phyloP scores from a whole-genome alignment of 2,888 invertebrate species.

The Drosophila formosana region DNA sequence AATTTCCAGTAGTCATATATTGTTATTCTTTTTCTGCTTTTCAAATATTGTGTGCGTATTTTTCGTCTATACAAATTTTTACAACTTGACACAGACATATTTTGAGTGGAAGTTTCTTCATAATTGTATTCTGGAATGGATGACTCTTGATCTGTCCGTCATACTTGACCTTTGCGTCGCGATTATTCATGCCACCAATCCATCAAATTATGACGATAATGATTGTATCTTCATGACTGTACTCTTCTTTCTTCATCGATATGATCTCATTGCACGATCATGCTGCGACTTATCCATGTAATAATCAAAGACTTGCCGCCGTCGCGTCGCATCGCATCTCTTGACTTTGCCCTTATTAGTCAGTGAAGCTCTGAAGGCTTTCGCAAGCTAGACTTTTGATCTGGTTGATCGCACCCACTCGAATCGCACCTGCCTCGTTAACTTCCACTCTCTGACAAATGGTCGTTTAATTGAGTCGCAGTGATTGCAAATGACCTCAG shows the following conservation, averaged over 20 bases:
- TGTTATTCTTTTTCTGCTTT: not conserved
- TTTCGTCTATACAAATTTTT: not conserved
- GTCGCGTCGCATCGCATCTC: not conserved
- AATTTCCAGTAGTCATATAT: too few species aligned
- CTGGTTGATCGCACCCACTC: slow-evolving; percentile 27
- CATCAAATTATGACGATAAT: slow-evolving; percentile 39
- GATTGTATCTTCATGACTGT: slow-evolving; percentile 30
- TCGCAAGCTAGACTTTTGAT: slow-evolving; percentile 15
- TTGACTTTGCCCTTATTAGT: slow-evolving; percentile 51
- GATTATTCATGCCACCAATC: slow-evolving; percentile 35
- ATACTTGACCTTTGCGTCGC: slow-evolving; percentile 19
- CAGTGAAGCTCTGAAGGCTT: slow-evolving; percentile 35
- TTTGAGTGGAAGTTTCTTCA: slow-evolving; percentile 6
- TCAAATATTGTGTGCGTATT: not conserved
- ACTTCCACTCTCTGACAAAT: slow-evolving; percentile 31
- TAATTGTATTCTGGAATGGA: slow-evolving; percentile 8
- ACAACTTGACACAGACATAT: not conserved
- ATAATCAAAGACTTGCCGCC: slow-evolving; percentile 40
- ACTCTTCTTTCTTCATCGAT: slow-evolving; percentile 9
- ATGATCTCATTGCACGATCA: slow-evolving; percentile 47
- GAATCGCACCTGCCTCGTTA: slow-evolving; percentile 32
- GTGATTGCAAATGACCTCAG: slow-evolving; percentile 43
- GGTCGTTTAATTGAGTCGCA: slow-evolving; percentile 43
- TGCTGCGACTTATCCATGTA: slow-evolving; percentile 25
- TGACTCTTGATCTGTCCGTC: slow-evolving; percentile 6